phyloP scores from a whole-genome alignment of 2,797 vertebrate species.

The Sciurus carolinensis region DNA sequence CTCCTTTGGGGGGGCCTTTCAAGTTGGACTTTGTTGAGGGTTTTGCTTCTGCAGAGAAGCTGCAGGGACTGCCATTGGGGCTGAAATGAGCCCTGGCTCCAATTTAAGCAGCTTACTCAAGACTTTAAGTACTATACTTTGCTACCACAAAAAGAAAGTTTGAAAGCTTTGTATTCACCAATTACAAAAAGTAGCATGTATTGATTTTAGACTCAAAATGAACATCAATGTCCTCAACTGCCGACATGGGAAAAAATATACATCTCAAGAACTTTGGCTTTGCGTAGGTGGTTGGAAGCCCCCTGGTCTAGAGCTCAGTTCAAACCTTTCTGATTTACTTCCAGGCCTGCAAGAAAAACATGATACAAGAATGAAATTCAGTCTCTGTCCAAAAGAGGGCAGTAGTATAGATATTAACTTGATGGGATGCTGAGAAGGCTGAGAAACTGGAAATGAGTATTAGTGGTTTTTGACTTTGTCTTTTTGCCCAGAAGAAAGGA shows the following conservation, averaged over 20 bases:
- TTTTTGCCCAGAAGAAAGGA: constrained; percentile 4
- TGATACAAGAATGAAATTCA: neutral
- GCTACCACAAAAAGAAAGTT: neutral
- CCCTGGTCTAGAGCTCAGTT: neutral
- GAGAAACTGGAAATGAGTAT: neutral
- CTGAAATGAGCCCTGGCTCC: neutral
- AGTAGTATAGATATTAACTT: neutral
- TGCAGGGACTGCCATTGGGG: neutral
- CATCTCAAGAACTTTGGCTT: neutral
- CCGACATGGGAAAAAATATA: neutral
- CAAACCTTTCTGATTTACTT: neutral
- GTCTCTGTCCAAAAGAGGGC: constrained; percentile 45
- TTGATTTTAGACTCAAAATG: constrained; percentile 29
- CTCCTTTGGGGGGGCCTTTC: neutral
- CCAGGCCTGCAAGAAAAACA: neutral
- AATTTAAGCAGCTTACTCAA: neutral
- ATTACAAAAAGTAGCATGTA: neutral
- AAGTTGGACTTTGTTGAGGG: neutral
- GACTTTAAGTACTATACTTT: neutral
- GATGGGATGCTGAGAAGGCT: neutral
- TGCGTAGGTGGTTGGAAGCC: neutral
- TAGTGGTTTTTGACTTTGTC: neutral
- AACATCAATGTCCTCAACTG: neutral
- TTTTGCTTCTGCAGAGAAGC: neutral
- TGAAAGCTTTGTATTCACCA: neutral